phyloP scores from a whole-genome alignment of 2,797 vertebrate species.

The Gallinago solitaria region DNA sequence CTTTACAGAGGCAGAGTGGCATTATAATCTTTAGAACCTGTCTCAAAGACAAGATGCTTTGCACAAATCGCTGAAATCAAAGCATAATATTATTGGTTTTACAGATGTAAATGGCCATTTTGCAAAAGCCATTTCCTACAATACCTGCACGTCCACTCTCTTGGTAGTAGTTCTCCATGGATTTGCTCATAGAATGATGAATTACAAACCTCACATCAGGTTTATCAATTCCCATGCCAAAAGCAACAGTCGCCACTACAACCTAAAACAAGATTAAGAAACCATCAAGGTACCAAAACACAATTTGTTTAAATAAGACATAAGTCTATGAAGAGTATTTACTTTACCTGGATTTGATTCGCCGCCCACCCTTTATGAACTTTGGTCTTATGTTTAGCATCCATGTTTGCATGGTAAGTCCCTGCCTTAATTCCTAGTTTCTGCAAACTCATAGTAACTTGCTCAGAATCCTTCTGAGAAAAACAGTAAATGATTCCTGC shows the following conservation, averaged over 20 bases:
- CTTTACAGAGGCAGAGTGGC: neutral
- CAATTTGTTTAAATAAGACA: neutral
- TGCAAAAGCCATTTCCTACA: neutral
- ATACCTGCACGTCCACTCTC: slow-evolving; percentile 97
- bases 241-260: slow-evolving; percentile 96
- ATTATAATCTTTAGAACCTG: neutral
- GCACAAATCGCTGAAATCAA: neutral
- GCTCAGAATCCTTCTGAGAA: slow-evolving; percentile 96
- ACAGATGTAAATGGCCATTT: neutral
- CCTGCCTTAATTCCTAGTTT: slow-evolving; percentile 84
- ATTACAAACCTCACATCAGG: slow-evolving; percentile 94
- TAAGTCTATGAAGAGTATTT: neutral
- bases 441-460: slow-evolving; percentile 85
- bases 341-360: slow-evolving; percentile 89
- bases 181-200: slow-evolving; percentile 98
- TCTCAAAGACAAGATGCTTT: neutral
- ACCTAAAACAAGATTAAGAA: slow-evolving; percentile 78
- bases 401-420: slow-evolving; percentile 92
- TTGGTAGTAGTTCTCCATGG: slow-evolving; percentile 98
- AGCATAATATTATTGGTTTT: neutral
- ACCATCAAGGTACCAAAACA: neutral
- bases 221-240: slow-evolving; percentile 99
- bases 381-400: slow-evolving; percentile 82
- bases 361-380: slow-evolving; percentile 88
- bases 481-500: slow-evolving; percentile 96